Evolutionary conservation across 2,113 vertebrate genomes (phyloP).

Genomic region (Indicator indicator): DNA sequence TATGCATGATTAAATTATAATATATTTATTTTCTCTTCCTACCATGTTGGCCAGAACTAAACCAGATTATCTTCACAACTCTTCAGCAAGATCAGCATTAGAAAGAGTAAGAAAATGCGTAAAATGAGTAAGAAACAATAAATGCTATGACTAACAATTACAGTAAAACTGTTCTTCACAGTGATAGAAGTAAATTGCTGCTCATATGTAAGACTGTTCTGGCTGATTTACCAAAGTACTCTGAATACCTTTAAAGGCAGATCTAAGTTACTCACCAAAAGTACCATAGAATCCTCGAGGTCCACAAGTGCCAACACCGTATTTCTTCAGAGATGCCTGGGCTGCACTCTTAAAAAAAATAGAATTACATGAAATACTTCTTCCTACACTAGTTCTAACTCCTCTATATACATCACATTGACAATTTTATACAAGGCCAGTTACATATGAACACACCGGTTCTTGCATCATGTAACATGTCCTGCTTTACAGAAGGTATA

Average conservation of each 20-base stretch:
- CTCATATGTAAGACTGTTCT: not conserved
- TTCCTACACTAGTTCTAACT: not conserved
- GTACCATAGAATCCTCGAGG: conserved; percentile 98
- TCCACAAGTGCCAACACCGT: conserved; percentile 95
- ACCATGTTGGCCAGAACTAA: not conserved
- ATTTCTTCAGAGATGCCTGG: conserved; percentile 90
- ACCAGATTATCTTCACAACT: not conserved
- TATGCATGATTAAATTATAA: not conserved
- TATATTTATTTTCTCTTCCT: not conserved
- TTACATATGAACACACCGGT: not conserved
- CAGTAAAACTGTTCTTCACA: not conserved
- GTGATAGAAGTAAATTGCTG: not conserved
- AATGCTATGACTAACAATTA: rapidly evolving
- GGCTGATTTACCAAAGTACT: not conserved
- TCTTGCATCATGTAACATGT: not conserved
- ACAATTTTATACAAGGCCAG: not conserved
- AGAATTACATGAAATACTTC: not conserved
- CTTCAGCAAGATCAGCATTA: not conserved
- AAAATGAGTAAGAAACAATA: not conserved
- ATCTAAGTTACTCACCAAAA: conserved; percentile 84
- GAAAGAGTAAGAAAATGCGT: not conserved
- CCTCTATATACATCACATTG: not conserved
- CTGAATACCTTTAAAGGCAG: not conserved
- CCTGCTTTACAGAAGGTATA: not conserved
- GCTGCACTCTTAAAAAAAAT: conserved; percentile 83